A percentile compares a stretch with the other conserved stretches of the same genome.
Conservation (phyloP, 2,888 invertebrate species). For the Lasioglossum villosulum region DNA sequence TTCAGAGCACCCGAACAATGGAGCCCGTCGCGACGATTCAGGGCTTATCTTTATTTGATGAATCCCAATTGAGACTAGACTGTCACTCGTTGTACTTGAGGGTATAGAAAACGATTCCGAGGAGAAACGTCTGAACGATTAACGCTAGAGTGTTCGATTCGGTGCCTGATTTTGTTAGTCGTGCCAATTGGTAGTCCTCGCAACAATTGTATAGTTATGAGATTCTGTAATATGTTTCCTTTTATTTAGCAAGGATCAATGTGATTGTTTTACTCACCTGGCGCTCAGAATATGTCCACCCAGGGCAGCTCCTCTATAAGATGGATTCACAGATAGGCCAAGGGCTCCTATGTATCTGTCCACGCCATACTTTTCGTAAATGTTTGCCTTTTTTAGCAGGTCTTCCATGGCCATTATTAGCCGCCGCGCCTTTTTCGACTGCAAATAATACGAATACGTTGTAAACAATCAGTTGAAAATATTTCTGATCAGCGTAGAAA, state of each 20-base stretch:
- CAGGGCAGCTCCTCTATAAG: constrained; percentile 78
- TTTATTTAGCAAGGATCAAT: not conserved
- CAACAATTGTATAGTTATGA: not conserved
- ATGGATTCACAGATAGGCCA: constrained; percentile 78
- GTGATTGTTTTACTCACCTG: constrained; percentile 64
- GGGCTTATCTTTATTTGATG: not conserved
- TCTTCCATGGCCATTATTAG: constrained; percentile 43
- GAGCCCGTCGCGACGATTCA: not conserved
- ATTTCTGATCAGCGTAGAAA: not conserved
- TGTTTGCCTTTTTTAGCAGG: constrained; percentile 62
- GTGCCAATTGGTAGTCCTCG: not conserved
- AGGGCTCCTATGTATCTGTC: constrained; percentile 77
- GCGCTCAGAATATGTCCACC: constrained; percentile 70
- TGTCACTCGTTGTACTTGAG: not conserved
- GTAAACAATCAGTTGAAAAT: not conserved
- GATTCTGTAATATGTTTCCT: not conserved
- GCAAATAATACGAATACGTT: not conserved
- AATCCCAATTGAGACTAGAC: not conserved
- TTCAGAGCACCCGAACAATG: not conserved
- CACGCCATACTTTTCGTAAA: constrained; percentile 71
- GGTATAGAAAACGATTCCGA: not conserved
- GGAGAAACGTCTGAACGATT: not conserved
- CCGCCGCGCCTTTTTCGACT: not conserved
- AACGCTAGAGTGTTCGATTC: not conserved
- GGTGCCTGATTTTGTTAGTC: not conserved